A percentile compares a stretch with the other conserved stretches of the same genome.
Conservation (phyloP, 1,140 invertebrate species). For the Camponotus pennsylvanicus region DNA sequence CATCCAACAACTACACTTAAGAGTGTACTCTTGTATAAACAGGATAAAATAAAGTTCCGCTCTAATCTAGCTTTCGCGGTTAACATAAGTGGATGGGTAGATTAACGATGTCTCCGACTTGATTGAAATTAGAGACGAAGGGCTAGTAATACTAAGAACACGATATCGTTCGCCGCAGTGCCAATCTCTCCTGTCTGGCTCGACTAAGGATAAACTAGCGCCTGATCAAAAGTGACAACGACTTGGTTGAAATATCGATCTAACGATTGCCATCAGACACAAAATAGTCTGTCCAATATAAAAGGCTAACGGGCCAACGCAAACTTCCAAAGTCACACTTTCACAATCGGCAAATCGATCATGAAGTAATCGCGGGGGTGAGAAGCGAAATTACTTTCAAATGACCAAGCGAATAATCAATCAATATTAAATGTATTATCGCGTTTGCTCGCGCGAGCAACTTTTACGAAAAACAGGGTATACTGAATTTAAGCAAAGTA, state of each 20-base stretch:
- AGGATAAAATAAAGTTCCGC: slow-evolving; percentile 33
- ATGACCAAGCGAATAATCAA: background rate
- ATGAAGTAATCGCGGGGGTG: background rate
- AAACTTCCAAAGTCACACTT: slow-evolving; percentile 1
- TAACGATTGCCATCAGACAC: background rate
- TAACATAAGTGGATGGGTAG: slow-evolving; percentile 44
- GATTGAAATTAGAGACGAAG: slow-evolving; percentile 61
- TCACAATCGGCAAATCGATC: slow-evolving; percentile 7
- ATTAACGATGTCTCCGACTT: slow-evolving; percentile 53
- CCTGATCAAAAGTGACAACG: slow-evolving; percentile 46
- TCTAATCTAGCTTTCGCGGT: slow-evolving; percentile 32
- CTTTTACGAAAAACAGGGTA: background rate
- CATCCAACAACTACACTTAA: background rate
- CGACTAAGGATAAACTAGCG: slow-evolving; percentile 50
- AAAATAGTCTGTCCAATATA: background rate
- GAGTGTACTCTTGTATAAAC: slow-evolving; percentile 16
- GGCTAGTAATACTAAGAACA: slow-evolving; percentile 50
- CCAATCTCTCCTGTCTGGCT: slow-evolving; percentile 45
- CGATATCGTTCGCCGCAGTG: slow-evolving; percentile 50
- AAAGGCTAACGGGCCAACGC: slow-evolving; percentile 33
- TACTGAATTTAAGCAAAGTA: background rate
- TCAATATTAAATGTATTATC: background rate
- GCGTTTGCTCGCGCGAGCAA: background rate
- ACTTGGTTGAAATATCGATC: slow-evolving; percentile 17
- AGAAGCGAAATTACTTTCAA: background rate